These are phyloP conservation scores for Pocillopora damicornis DNA, from an alignment of 64 coral and sea anemone species.

Conservation along the genomic window DNA sequence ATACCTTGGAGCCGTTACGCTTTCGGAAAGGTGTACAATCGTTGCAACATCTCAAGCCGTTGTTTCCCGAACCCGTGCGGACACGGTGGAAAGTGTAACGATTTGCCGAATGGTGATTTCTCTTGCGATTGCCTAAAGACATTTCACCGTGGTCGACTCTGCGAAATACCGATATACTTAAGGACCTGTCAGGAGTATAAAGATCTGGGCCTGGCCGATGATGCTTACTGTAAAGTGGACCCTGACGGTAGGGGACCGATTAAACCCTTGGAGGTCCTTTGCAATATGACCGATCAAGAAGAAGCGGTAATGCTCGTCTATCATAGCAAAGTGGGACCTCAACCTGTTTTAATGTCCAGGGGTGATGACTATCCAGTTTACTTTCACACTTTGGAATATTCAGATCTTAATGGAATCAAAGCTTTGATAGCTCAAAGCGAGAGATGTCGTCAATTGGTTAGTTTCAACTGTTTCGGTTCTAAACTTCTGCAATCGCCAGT, in stretches of 20 bases:
- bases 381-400: background rate
- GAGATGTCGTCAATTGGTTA: slow-evolving; percentile 33
- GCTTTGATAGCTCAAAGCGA: slow-evolving; percentile 35
- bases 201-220: slow-evolving; percentile 26
- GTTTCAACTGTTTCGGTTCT: slow-evolving; percentile 30
- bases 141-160: slow-evolving; percentile 28
- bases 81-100: background rate
- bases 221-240: slow-evolving; percentile 37
- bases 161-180: slow-evolving; percentile 29
- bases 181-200: slow-evolving; percentile 47
- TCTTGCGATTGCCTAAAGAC: slow-evolving; percentile 18
- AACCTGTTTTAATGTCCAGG: background rate
- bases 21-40: background rate
- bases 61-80: slow-evolving; percentile 40
- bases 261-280: slow-evolving; percentile 3
- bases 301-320: slow-evolving; percentile 16
- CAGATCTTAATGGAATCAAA: background rate
- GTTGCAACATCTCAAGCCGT: background rate
- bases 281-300: slow-evolving; percentile 15
- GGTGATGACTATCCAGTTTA: background rate
- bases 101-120: background rate
- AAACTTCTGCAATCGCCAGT: background rate
- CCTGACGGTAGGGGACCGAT: slow-evolving; percentile 13
- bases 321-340: slow-evolving; percentile 5
- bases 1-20: background rate